These are phyloP conservation scores for Tenthredo distinguenda DNA, from an alignment of 2,888 invertebrate species.

Conservation along the genomic window DNA sequence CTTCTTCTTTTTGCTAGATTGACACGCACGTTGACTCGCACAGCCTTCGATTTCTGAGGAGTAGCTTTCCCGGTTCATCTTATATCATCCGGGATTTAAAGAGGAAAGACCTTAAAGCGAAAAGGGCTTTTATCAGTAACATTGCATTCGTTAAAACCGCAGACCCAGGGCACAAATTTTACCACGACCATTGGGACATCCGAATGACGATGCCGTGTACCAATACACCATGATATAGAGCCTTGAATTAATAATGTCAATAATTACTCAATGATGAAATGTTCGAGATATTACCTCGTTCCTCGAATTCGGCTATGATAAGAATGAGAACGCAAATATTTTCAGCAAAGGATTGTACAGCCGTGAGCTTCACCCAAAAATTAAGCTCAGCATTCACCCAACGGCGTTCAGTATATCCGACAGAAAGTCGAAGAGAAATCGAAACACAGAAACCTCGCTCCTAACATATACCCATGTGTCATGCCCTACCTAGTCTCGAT, in stretches of 20 bases:
- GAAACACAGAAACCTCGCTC: constrained; percentile 1
- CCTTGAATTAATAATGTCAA: neutral
- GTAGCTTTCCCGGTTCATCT: constrained; percentile 17
- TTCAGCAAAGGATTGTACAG: neutral
- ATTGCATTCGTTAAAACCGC: neutral
- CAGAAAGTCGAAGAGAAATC: constrained; percentile 37
- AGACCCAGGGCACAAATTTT: neutral
- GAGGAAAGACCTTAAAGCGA: neutral
- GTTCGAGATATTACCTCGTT: neutral
- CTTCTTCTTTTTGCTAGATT: constrained; percentile 3
- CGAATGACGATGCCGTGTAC: neutral
- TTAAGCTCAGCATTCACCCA: neutral
- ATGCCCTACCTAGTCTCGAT: constrained; percentile 1
- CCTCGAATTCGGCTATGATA: neutral
- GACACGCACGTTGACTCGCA: constrained; percentile 10
- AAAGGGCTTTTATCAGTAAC: neutral
- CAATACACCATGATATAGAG: neutral
- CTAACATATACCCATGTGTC: neutral
- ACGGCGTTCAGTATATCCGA: constrained; percentile 1
- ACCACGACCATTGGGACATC: neutral
- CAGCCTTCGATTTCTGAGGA: constrained; percentile 13
- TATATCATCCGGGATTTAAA: constrained; percentile 10
- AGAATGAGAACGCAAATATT: neutral
- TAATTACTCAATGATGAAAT: neutral
- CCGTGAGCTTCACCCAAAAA: neutral